Conservation (phyloP, 1,140 invertebrate genomes). For the Oncopeltus fasciatus region DNA sequence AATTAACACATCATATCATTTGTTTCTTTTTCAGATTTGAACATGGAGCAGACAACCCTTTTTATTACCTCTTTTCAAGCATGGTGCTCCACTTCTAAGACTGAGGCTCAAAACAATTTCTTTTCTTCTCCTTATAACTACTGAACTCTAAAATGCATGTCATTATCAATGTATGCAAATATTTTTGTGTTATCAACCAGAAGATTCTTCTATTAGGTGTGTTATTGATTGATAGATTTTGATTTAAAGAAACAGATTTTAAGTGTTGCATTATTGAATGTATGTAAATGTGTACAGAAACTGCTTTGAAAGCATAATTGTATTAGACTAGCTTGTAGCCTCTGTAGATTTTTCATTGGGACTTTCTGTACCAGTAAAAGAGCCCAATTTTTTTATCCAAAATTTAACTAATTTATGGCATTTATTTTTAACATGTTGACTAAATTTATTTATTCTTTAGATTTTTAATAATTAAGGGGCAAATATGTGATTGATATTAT, state of each 20-base stretch:
- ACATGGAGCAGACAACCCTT: background rate
- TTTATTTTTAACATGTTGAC: too few relatives aligned
- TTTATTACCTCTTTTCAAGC: background rate
- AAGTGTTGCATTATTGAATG: background rate
- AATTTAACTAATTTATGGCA: too few relatives aligned
- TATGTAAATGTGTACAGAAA: conserved; percentile 7
- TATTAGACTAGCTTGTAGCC: background rate
- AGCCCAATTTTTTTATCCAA: background rate
- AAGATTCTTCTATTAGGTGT: background rate
- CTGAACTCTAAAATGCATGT: background rate
- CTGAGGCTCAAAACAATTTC: conserved; percentile 1
- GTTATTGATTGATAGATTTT: background rate
- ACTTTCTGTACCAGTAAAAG: background rate
- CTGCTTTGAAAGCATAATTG: background rate
- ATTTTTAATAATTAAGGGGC: too few relatives aligned
- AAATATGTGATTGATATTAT: too few relatives aligned
- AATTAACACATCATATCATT: background rate
- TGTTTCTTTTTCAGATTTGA: background rate
- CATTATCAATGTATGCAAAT: background rate
- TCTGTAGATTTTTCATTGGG: background rate
- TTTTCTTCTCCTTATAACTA: background rate
- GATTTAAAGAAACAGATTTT: background rate
- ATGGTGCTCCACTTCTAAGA: conserved; percentile 2
- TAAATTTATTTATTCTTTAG: too few relatives aligned
- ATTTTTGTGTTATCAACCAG: background rate